Percentiles rank a stretch among this genome's conserved stretches.
Conservation (phyloP, 2,113 vertebrate species). For the Oncorhynchus clarkii region DNA sequence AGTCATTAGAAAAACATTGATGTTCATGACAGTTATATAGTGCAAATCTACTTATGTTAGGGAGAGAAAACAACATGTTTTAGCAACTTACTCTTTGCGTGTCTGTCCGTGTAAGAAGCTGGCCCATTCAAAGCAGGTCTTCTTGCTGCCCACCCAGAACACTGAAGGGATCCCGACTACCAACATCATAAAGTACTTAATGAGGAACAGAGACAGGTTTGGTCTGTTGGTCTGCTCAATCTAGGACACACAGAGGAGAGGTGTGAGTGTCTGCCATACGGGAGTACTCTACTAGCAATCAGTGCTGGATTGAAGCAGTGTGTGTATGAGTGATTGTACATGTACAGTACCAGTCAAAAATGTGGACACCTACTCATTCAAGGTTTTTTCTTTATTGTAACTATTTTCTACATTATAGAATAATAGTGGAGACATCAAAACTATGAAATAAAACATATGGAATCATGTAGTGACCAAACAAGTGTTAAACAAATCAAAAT, state of each 20-base stretch:
- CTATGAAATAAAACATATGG: too few relatives aligned
- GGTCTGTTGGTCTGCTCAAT: constrained; percentile 86
- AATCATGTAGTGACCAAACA: too few relatives aligned
- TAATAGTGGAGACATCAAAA: too few relatives aligned
- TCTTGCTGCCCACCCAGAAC: constrained; percentile 99
- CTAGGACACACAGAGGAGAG: constrained; percentile 56
- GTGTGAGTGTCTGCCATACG: background rate
- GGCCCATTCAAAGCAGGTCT: constrained; percentile 98
- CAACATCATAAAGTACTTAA: constrained; percentile 96
- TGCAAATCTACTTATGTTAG: too few relatives aligned
- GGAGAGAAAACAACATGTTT: too few relatives aligned
- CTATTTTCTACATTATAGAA: too few relatives aligned
- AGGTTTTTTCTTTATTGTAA: too few relatives aligned
- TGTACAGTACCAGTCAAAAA: too few relatives aligned
- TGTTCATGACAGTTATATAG: too few relatives aligned
- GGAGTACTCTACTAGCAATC: background rate
- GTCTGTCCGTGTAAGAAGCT: constrained; percentile 93
- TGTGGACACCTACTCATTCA: too few relatives aligned
- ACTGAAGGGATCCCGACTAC: constrained; percentile 95
- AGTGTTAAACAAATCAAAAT: too few relatives aligned
- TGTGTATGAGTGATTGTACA: background rate
- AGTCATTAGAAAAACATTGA: too few relatives aligned
- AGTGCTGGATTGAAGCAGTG: background rate
- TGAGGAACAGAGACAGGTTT: constrained; percentile 87
- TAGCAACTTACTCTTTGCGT: constrained; percentile 87